These are phyloP conservation scores for Augochlora pura DNA, from an alignment of 1,140 invertebrate species.

Conservation along the genomic window DNA sequence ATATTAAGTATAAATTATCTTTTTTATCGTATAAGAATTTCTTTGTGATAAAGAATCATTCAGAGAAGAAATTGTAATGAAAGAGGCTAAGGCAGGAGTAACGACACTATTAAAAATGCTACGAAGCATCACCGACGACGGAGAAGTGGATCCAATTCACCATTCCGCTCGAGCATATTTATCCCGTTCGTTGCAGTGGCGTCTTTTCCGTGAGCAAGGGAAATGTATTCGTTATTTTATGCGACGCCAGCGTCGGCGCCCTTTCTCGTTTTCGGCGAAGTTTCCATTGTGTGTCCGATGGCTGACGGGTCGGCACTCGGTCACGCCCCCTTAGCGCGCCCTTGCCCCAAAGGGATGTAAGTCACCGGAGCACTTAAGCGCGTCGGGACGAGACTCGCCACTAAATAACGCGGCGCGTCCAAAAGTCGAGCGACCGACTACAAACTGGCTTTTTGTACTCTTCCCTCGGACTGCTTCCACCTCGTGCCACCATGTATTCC, in stretches of 20 bases:
- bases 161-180: not conserved
- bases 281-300: conserved; percentile 44
- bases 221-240: conserved; percentile 6
- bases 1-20: no score
- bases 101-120: no score
- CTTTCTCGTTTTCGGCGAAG: conserved; percentile 41
- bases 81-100: no score
- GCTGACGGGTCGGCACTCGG: conserved; percentile 55
- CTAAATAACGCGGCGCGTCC: conserved; percentile 68
- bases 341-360: conserved; percentile 67
- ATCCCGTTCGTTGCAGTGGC: not conserved
- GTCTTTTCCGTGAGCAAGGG: no score
- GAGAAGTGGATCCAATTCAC: not conserved
- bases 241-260: conserved; percentile 3
- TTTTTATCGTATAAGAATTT: no score
- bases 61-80: no score
- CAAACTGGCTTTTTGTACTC: conserved; percentile 44
- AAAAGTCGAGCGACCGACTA: conserved; percentile 52
- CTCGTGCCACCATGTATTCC: conserved; percentile 14
- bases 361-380: conserved; percentile 71
- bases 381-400: conserved; percentile 57
- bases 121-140: not conserved
- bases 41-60: no score
- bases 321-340: conserved; percentile 67
- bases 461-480: conserved; percentile 23